These are phyloP conservation scores for Micropterix aruncella DNA, from an alignment of 2,888 invertebrate genomes.

Conservation along the genomic window DNA sequence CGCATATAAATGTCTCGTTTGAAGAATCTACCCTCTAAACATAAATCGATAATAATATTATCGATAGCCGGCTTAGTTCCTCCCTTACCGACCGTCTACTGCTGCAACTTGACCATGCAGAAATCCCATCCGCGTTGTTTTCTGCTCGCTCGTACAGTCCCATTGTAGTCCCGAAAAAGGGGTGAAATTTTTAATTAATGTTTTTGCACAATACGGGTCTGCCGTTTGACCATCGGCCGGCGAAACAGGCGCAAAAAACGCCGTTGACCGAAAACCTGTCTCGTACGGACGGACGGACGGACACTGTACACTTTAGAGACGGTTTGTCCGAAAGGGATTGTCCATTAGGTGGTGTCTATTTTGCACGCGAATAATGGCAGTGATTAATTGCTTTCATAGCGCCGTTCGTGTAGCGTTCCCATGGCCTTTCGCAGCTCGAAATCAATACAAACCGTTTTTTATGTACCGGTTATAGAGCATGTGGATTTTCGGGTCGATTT, in stretches of 20 bases:
- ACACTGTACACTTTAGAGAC: background rate
- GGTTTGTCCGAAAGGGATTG: background rate
- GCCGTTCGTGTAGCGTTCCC: background rate
- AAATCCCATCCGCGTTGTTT: background rate
- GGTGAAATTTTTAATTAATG: conserved; percentile 11
- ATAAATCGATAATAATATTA: too few relatives aligned
- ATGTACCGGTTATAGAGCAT: too few relatives aligned
- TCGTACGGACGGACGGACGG: too few relatives aligned
- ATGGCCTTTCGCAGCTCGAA: too few relatives aligned
- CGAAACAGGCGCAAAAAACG: too few relatives aligned
- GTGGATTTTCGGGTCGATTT: too few relatives aligned
- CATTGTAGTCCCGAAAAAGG: conserved; percentile 1
- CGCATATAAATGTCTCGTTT: too few relatives aligned
- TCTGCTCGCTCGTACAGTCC: too few relatives aligned
- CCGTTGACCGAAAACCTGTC: background rate
- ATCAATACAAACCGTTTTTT: too few relatives aligned
- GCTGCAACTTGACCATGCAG: background rate
- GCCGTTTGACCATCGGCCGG: background rate
- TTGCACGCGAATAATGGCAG: background rate
- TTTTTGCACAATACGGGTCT: conserved; percentile 11
- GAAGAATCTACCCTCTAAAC: too few relatives aligned
- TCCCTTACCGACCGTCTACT: background rate
- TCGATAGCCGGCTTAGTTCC: background rate
- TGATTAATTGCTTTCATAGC: background rate
- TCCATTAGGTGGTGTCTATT: background rate